Conservation (phyloP, 2,888 invertebrate genomes). For the Brenthis ino region DNA sequence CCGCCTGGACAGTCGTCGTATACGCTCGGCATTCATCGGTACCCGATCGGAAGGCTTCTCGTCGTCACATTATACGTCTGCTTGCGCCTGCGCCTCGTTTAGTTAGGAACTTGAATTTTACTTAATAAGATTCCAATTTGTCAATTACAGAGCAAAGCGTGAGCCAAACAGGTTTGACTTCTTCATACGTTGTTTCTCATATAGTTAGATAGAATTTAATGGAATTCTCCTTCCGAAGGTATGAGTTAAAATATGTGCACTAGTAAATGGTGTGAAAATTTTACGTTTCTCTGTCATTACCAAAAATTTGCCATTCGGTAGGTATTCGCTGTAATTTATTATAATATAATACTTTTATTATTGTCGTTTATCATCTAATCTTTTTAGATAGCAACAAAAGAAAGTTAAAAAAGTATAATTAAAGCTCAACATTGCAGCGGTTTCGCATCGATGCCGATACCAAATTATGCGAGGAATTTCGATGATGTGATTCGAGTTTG, state of each 20-base stretch:
- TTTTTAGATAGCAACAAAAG: not conserved
- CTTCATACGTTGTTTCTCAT: conserved; percentile 73
- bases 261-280: not conserved
- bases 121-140: conserved; percentile 88
- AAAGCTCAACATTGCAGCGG: conserved; percentile 22
- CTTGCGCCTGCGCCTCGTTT: conserved; percentile 61
- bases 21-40: conserved; percentile 70
- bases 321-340: not conserved
- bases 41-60: conserved; percentile 64
- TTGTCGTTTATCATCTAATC: conserved; percentile 1
- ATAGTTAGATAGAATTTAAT: conserved; percentile 56
- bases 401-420: conserved; percentile 24
- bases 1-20: conserved; percentile 64
- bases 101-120: conserved; percentile 80
- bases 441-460: conserved; percentile 28
- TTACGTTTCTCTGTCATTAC: not conserved
- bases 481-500: conserved; percentile 32
- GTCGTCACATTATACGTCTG: conserved; percentile 57
- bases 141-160: conserved; percentile 84
- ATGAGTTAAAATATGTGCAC: not conserved
- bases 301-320: too few species aligned
- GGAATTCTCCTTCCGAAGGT: conserved; percentile 45
- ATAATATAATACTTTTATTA: not conserved
- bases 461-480: conserved; percentile 42
- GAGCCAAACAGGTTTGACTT: conserved; percentile 76